A percentile compares a stretch with the other conserved stretches of the same genome.
Conservation (phyloP, 1,140 invertebrate species). For the Amyelois transitella region DNA sequence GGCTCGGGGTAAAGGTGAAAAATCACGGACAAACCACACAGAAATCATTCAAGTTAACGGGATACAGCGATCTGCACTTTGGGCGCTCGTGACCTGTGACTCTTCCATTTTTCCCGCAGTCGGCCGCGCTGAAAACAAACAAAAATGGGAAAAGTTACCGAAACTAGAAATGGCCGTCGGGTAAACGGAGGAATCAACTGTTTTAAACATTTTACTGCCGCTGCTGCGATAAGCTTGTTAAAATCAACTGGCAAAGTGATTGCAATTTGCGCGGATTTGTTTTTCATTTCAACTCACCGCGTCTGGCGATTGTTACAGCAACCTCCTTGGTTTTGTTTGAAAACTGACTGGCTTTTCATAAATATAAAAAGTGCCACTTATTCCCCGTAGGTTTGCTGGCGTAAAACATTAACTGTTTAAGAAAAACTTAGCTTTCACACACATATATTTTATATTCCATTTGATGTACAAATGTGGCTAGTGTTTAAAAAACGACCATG, state of each 20-base stretch:
- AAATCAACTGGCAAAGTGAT: neutral
- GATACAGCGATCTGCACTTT: slow-evolving; percentile 44
- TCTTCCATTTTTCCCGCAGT: slow-evolving; percentile 24
- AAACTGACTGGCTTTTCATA: neutral
- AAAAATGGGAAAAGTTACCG: slow-evolving; percentile 2
- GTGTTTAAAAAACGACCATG: too few relatives aligned
- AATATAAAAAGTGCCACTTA: too few relatives aligned
- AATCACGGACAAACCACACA: slow-evolving; percentile 34
- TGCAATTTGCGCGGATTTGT: neutral
- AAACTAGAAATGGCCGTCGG: neutral
- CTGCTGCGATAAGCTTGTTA: neutral
- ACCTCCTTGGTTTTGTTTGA: neutral
- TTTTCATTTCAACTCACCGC: neutral
- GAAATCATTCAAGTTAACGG: slow-evolving; percentile 47
- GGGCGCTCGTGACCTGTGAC: slow-evolving; percentile 33
- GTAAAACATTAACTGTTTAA: too few relatives aligned
- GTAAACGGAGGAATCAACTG: neutral
- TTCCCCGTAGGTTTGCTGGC: too few relatives aligned
- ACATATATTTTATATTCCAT: too few relatives aligned
- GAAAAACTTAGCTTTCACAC: too few relatives aligned
- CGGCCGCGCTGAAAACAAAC: neutral
- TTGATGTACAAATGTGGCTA: too few relatives aligned
- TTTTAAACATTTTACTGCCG: neutral
- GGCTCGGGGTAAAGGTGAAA: slow-evolving; percentile 24
- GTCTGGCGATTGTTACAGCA: neutral